Evolutionary conservation across 2,113 vertebrate species (phyloP), one percentile per base, ranked within the genome.

Genomic region (Microcebus griseorufus): DNA sequence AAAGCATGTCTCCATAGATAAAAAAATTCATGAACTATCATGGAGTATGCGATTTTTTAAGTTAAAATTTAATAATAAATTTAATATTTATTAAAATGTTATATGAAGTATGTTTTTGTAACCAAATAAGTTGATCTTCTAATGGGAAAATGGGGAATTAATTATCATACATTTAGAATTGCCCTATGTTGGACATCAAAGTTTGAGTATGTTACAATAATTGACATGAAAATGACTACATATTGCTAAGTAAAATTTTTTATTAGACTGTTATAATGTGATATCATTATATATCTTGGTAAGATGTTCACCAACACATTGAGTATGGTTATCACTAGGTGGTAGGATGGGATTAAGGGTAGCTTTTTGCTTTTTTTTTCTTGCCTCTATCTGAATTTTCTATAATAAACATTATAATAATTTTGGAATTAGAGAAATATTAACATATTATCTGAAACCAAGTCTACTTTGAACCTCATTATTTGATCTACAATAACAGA

Each of bases 1-100:
- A 73, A 92, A 86, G n/a, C 53, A 67, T 23, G 0, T 73, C 34
- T 96, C 25, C 25, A 62, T 32, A 60, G 45, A 80, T 88, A 51
- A 91, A 94, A 96, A 93, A 76, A 45, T 45, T 88, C 92, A 42
- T 78, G 27, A 25, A 5, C 45, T n/a, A 78, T 78, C n/a, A 84
- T 34, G 4, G 45, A 88, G 64, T 22, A 7, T 34, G 13, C 69
- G 3, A 37, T 65, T 72, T 90, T 85, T 92, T 0, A 1, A 88
- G 84, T 93, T 39, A 75, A 20, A 20, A 80, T 75, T 84, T 93
- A 20, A 62, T 69, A 88, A 55, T 70, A 20, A 83, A 90, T 70
- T 82, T 93, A 78, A 48, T n/a, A 51, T 20, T 75, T 86, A 70
- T 42, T 67, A 62, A 90, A 75, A 94, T 48, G 20, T 75, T 14